Evolutionary conservation across 2,888 invertebrate species (phyloP).

Genomic region (Cephus sareptanus): DNA sequence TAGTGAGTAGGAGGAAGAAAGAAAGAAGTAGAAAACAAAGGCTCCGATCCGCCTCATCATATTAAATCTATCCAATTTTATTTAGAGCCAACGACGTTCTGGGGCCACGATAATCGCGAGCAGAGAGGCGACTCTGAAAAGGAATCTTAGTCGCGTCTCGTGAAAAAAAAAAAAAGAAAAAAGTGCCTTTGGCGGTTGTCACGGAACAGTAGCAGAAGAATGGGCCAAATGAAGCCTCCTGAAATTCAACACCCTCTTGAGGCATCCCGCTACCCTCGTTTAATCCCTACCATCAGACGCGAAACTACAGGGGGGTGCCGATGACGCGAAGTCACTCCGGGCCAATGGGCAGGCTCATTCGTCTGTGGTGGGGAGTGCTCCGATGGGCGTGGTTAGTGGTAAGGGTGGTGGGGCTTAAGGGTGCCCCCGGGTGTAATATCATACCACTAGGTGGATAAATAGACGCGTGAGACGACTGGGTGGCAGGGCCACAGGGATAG

Average conservation of each 20-base stretch:
- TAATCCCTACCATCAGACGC: background rate
- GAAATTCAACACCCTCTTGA: slow-evolving; percentile 57
- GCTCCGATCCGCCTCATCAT: too few species aligned
- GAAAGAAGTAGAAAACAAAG: background rate
- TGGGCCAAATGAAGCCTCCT: slow-evolving; percentile 62
- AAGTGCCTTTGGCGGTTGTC: slow-evolving; percentile 42
- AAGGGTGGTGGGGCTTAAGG: slow-evolving; percentile 41
- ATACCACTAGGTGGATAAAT: slow-evolving; percentile 64
- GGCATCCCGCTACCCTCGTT: slow-evolving; percentile 6
- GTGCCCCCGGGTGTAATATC: slow-evolving; percentile 64
- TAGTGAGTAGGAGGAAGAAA: background rate
- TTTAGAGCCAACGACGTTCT: too few species aligned
- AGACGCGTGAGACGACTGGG: slow-evolving; percentile 51
- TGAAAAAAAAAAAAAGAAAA: slow-evolving; percentile 31
- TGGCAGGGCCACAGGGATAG: background rate
- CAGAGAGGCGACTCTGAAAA: background rate
- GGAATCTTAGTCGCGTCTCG: slow-evolving; percentile 21
- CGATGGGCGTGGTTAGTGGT: slow-evolving; percentile 56
- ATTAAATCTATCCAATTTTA: too few species aligned
- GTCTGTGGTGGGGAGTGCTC: slow-evolving; percentile 41
- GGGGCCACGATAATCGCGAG: too few species aligned
- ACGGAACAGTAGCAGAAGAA: slow-evolving; percentile 49
- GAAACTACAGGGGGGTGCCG: slow-evolving; percentile 44
- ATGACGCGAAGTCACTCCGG: slow-evolving; percentile 60
- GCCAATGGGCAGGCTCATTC: slow-evolving; percentile 60